These are phyloP conservation scores for Papilio machaon DNA, from an alignment of 1,140 invertebrate genomes.

Conservation along the genomic window DNA sequence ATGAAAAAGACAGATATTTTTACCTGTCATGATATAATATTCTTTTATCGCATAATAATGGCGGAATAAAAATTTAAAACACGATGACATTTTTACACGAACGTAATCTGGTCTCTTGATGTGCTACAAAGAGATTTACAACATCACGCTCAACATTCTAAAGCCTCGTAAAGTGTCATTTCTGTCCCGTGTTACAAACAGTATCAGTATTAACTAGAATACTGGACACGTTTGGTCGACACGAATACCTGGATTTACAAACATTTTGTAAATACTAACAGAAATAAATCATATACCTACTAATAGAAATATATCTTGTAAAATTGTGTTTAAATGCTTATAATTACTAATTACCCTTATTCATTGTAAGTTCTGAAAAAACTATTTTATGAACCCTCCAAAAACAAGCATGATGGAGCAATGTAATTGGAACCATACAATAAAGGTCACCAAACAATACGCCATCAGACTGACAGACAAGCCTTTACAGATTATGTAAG, in stretches of 20 bases:
- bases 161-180: not conserved
- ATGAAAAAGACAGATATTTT: not conserved
- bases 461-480: not conserved
- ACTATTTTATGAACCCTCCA: not conserved
- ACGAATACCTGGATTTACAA: not conserved
- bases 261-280: not conserved
- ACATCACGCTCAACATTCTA: not conserved
- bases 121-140: constrained; percentile 4
- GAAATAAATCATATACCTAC: not conserved
- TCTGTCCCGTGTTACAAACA: not conserved
- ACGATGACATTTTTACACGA: not conserved
- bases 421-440: not conserved
- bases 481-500: constrained; percentile 16
- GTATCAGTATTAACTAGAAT: not conserved
- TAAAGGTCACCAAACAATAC: constrained; percentile 14
- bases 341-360: not conserved
- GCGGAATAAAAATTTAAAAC: not conserved
- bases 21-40: not conserved
- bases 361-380: not conserved
- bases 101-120: not conserved
- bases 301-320: not conserved
- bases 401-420: not conserved
- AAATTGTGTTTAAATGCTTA: not conserved
- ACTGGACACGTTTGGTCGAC: not conserved
- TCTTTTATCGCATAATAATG: not conserved